Evolutionary conservation across 2,113 vertebrate species (phyloP).

Genomic region (Sisor rabdophorus): DNA sequence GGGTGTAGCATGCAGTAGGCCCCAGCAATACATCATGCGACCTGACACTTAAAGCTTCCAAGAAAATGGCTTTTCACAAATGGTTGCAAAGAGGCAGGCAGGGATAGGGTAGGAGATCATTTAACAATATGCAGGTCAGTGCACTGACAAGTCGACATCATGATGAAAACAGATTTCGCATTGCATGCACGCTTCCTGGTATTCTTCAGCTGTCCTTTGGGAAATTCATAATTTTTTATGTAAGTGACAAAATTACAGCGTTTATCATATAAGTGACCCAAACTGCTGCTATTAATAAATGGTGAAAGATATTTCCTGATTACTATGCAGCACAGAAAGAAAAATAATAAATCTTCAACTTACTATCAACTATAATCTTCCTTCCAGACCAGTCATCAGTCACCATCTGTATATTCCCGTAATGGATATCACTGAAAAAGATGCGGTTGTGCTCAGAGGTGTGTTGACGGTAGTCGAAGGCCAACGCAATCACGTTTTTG

Average conservation of each 20-base stretch:
- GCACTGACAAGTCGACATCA: slow-evolving; percentile 39
- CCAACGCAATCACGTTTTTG: slow-evolving; percentile 90
- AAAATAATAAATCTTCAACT: slow-evolving; percentile 61
- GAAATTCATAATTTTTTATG: slow-evolving; percentile 14
- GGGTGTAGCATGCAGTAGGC: slow-evolving; percentile 53
- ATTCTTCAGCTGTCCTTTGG: not conserved
- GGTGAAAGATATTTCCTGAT: not conserved
- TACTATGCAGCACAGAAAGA: not conserved
- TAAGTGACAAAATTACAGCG: not conserved
- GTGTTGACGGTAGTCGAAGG: slow-evolving; percentile 87
- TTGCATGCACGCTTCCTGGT: not conserved
- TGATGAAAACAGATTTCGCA: slow-evolving; percentile 20
- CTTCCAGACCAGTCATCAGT: slow-evolving; percentile 92
- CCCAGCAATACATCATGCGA: slow-evolving; percentile 57
- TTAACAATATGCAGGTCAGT: slow-evolving; percentile 40
- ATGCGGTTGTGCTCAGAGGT: slow-evolving; percentile 83
- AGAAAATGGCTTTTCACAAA: slow-evolving; percentile 57
- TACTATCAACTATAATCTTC: slow-evolving; percentile 86
- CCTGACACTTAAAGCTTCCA: slow-evolving; percentile 54
- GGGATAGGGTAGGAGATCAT: slow-evolving; percentile 36
- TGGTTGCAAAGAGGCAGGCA: slow-evolving; percentile 44
- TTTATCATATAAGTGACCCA: not conserved
- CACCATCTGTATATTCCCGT: slow-evolving; percentile 94
- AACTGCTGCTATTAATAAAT: slow-evolving; percentile 28
- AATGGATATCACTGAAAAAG: slow-evolving; percentile 95